A percentile compares a stretch with the other conserved stretches of the same genome.
Evolutionary conservation across 2,797 vertebrate genomes (phyloP).

Genomic region (Xenops minutus): DNA sequence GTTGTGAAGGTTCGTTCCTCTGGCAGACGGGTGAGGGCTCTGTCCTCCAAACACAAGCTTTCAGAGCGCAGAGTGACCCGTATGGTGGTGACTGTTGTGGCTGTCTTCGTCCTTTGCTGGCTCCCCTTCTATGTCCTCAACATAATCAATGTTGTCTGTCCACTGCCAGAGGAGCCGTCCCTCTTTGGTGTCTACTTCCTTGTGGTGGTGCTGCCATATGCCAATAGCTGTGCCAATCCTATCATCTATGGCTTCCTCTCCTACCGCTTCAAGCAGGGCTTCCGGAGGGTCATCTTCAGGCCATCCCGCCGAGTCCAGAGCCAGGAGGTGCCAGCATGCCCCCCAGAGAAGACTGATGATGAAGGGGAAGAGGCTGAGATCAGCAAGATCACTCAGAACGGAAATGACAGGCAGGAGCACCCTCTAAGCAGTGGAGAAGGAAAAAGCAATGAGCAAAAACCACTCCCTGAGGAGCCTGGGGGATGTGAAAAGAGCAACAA

Average conservation of each 20-base stretch:
- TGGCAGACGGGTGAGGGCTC: constrained; percentile 79
- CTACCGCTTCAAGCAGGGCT: constrained; percentile 95
- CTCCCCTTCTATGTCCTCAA: constrained; percentile 95
- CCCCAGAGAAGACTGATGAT: constrained; percentile 47
- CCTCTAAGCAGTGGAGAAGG: neutral
- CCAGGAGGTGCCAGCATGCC: constrained; percentile 57
- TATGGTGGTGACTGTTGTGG: constrained; percentile 96
- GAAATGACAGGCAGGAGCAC: constrained; percentile 29
- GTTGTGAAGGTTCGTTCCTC: constrained; percentile 92
- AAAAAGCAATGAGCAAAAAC: constrained; percentile 55
- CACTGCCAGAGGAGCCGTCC: constrained; percentile 87
- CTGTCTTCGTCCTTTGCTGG: constrained; percentile 94
- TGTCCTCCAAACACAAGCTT: constrained; percentile 87
- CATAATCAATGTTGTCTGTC: constrained; percentile 91
- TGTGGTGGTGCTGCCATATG: constrained; percentile 90
- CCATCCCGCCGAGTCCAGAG: constrained; percentile 74
- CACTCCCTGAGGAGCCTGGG: constrained; percentile 64
- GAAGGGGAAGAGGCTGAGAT: constrained; percentile 62
- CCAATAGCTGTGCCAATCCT: constrained; percentile 96
- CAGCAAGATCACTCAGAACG: constrained; percentile 70
- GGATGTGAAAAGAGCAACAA: constrained; percentile 50
- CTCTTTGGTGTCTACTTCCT: constrained; percentile 93
- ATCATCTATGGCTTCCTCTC: constrained; percentile 95
- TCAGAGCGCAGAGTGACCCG: constrained; percentile 92
- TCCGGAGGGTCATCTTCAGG: constrained; percentile 84